Evolutionary conservation across 1,140 invertebrate genomes (phyloP), one percentile per base, ranked within the genome.

Genomic region (Caenorhabditis briggsae): DNA sequence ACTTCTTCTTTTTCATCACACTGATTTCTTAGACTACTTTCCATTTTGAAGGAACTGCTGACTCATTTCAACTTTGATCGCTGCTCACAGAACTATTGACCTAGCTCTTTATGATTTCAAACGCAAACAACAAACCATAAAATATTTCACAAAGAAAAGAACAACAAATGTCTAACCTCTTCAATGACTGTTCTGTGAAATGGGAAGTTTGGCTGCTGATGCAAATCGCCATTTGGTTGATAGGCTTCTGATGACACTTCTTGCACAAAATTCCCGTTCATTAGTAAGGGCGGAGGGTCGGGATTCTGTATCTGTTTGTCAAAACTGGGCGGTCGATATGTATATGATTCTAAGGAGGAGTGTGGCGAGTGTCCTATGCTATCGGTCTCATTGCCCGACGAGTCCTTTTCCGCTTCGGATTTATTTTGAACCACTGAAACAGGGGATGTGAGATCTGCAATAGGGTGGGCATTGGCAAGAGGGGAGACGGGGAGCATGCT

Each of bases 401-500:
- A 78, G 23, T 78, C 70, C 70, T 78, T 78, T 14, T 78, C 70
- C 0, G 70, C 46, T 50, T 78, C 70, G 9, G 70, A 78, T 78
- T 78, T 78, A 5, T 50, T 78, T 78, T 78, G 70, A 11, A 78
- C 70, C 70, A 78, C 70, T 78, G 70, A 78, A 78, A 78, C 70
- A 78, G 43, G 70, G 70, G 70, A 78, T 78, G 70, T 78, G 70
- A 78, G 70, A 78, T 78, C 70, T 78, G 70, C 46, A 78, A 78
- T 78, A 20, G 70, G n/a, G 46, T 20, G 70, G 70, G 70, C 50
- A 78, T 78, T 78, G 46, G n/a, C 33, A 33, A 53, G 5, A 12
- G 2, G 70, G 65, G 43, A 46, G 14, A 78, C 16, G 53, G 70
- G 46, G 25, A 50, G 70, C 70, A 78, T 78, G 70, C 70, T 78